Base-by-base conservation (phyloP, 35 echinoderm and acorn worm genomes). In the Stichopus chloronotus region DNA sequence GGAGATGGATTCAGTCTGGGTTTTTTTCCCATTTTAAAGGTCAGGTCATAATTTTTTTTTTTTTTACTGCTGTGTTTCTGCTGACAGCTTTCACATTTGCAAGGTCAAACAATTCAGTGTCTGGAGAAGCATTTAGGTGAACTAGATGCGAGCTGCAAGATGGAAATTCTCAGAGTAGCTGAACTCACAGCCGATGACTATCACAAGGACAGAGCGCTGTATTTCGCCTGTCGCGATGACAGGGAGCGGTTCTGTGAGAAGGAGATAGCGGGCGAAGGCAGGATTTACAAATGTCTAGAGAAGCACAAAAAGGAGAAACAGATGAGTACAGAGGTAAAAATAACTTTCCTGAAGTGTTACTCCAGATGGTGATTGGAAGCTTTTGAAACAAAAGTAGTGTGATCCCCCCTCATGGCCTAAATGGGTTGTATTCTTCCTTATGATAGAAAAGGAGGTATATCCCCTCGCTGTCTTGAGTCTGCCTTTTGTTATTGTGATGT, bases 251-350 rank as follows among this genome's bases (percentile, higher is more conserved):
- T 99, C 83, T 99, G 97, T 63, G 84, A 93, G 43, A 78, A 87
- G 4, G 89, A 93, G 58, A n/a, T 25, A 3, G 94, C 95, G 7
- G 97, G 97, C 5, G 63, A 95, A 19, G 97, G 97, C 25, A 59
- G 79, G 55, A 79, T 99, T 77, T 99, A 99, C 95, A 99, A 96
- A 76, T 99, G 97, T 80, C 94, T 99, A n/a, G 20, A 92, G 59
- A 92, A 95, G 52, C 93, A 99, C 59, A 99, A 99, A 85, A 96
- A 96, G 63, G 87, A 95, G 79, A 81, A 92, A 53, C 89, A 95
- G 25, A 99, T 99, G 97, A 99, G 92, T 79, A 91, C 91, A 59
- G 92, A 91, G 20, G 97, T 99, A 85, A 7, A 58, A 0, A 78
- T 25, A 43, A 43, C 30, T 43, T 3, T 43, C 30, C 30, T 43